A percentile compares a stretch with the other conserved stretches of the same genome.
These are phyloP conservation scores for Callocephalon fimbriatum DNA, from an alignment of 2,113 vertebrate species.

Conservation along the genomic window DNA sequence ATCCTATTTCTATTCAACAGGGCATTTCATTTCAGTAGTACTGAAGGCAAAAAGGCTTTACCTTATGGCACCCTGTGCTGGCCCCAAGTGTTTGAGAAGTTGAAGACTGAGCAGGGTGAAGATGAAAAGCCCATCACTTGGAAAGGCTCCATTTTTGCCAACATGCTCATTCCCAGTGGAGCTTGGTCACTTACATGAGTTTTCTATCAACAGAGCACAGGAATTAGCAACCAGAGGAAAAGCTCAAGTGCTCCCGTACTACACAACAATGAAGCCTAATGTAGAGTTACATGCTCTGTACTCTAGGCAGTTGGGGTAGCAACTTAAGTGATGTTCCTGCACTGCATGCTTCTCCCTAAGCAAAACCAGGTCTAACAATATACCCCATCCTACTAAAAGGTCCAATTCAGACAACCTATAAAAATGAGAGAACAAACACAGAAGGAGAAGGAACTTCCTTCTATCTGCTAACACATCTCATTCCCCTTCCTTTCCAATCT, in stretches of 20 bases:
- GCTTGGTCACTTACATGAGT: rapidly evolving
- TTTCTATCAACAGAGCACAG: background rate
- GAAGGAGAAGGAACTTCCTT: background rate
- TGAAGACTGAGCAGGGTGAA: background rate
- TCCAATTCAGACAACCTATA: background rate
- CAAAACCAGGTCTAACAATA: background rate
- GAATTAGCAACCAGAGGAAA: background rate
- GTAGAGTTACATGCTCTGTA: background rate
- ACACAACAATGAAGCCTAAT: background rate
- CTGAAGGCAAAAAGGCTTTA: no score
- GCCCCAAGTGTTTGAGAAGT: background rate
- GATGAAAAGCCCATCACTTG: background rate
- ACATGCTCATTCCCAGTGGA: background rate
- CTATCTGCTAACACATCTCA: background rate
- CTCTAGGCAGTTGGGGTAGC: background rate
- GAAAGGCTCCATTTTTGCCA: background rate
- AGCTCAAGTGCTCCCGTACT: background rate
- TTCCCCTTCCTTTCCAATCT: background rate
- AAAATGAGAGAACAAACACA: background rate
- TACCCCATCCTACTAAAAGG: background rate
- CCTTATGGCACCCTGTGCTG: slow-evolving; percentile 50
- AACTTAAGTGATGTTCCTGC: background rate
- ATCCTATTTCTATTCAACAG: no score
- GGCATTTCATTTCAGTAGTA: no score
- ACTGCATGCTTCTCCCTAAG: background rate